Evolutionary conservation across 2,888 invertebrate genomes (phyloP).

Genomic region (Microplitis deprimator): DNA sequence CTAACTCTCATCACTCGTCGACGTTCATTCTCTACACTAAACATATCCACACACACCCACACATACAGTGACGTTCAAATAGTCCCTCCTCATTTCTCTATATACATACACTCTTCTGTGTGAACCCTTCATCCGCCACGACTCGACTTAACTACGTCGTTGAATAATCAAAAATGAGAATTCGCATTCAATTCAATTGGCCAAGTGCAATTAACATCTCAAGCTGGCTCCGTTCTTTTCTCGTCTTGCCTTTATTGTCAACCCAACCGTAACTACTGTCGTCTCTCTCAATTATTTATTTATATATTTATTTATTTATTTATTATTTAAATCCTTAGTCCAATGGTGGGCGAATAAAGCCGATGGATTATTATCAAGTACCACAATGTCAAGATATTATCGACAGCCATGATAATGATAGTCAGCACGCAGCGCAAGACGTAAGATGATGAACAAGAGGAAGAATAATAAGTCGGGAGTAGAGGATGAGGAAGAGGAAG

Average conservation of each 20-base stretch:
- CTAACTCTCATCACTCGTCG: constrained; percentile 31
- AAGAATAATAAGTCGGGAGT: background rate
- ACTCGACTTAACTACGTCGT: constrained; percentile 49
- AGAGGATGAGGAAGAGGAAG: background rate
- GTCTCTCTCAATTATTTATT: background rate
- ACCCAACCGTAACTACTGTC: background rate
- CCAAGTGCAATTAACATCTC: constrained; percentile 17
- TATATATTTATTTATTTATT: background rate
- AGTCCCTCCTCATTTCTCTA: constrained; percentile 47
- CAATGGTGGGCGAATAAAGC: background rate
- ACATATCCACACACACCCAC: constrained; percentile 25
- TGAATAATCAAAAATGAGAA: constrained; percentile 63
- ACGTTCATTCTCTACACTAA: constrained; percentile 32
- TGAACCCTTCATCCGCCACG: constrained; percentile 52
- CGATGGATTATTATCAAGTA: background rate
- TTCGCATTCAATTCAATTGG: constrained; percentile 29
- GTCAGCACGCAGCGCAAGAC: background rate
- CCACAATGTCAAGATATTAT: too few relatives aligned
- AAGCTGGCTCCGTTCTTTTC: constrained; percentile 11
- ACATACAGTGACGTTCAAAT: constrained; percentile 49
- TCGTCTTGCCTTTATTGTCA: background rate
- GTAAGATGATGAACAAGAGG: background rate
- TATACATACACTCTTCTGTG: constrained; percentile 25
- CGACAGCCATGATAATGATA: too few relatives aligned
- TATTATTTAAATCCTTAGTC: background rate